Base-by-base conservation (phyloP, 2,888 invertebrate species). In the Pheosia tremula region DNA sequence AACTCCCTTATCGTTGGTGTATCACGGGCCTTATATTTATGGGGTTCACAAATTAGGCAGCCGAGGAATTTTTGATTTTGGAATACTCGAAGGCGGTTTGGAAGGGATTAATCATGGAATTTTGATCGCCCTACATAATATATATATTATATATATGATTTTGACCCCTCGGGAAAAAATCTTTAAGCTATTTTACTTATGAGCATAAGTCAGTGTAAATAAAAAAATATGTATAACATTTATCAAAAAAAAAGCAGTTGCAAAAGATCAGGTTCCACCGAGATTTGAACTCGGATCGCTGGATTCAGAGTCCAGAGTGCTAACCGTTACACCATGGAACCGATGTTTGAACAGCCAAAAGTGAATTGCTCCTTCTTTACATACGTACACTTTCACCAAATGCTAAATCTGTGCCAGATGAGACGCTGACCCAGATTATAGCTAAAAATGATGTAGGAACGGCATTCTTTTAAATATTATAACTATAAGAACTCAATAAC, bases 231-330 rank as follows among this genome's bases (percentile, higher is more conserved):
- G n/a, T n/a, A n/a, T 2, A 47, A 47, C 4, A 9, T 11, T 47
- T 5, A 47, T 54, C 11, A n/a, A n/a, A n/a, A 6, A 24, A 37
- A 58, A 41, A 36, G 0, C 3, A 9, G n/a, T 1, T 7, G n/a
- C 67, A 78, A 81, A 78, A 78, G 47, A 10, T 61, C 87, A 91
- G 96, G 96, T 96, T 94, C 95, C 95, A 96, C 96, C 95, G 96
- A 96, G 96, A 96, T 95, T 96, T 95, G 96, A 96, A 96, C 96
- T 96, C 96, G 95, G 96, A 96, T 96, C 96, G 96, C 96, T 96
- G 96, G 96, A 96, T 96, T 96, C 96, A 96, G 94, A 96, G 96
- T 96, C 96, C 96, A 96, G 96, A 96, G 96, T 96, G 96, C 96
- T 96, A 95, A 96, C 96, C 96, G 94, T 96, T 96, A 96, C 95